Evolutionary conservation across 1,140 invertebrate genomes (phyloP).

Genomic region (Globodera rostochiensis): DNA sequence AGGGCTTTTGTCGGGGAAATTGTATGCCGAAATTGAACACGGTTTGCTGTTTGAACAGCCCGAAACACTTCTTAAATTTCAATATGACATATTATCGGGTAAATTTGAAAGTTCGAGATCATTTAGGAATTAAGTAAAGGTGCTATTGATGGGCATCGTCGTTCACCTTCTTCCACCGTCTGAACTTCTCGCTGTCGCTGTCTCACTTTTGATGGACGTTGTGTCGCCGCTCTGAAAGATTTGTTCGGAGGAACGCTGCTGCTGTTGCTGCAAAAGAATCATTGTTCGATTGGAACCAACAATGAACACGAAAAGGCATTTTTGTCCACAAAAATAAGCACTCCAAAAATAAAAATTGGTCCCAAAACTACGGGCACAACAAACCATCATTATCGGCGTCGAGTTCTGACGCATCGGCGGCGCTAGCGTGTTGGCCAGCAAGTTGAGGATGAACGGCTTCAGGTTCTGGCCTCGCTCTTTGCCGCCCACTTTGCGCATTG

Average conservation of each 20-base stretch:
- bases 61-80: no score
- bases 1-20: no score
- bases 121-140: not conserved
- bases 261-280: not conserved
- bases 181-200: not conserved
- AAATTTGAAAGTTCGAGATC: no score
- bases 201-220: not conserved
- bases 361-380: not conserved
- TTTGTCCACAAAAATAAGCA: not conserved
- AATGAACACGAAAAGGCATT: not conserved
- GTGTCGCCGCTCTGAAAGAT: not conserved
- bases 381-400: slow-evolving; percentile 2
- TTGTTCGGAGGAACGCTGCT: not conserved
- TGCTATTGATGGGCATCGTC: no score
- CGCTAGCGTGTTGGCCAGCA: slow-evolving; percentile 41
- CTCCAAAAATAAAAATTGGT: not conserved
- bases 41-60: no score
- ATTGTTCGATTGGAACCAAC: not conserved
- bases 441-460: slow-evolving; percentile 49
- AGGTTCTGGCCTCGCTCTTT: slow-evolving; percentile 49
- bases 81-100: no score
- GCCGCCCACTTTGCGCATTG: slow-evolving; percentile 37
- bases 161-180: not conserved
- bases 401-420: slow-evolving; percentile 5
- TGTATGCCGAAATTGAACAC: no score